Percentiles rank a stretch among this genome's conserved stretches.
Conservation (phyloP, 2,797 vertebrate species). For the Microctenopoma lineatum region DNA sequence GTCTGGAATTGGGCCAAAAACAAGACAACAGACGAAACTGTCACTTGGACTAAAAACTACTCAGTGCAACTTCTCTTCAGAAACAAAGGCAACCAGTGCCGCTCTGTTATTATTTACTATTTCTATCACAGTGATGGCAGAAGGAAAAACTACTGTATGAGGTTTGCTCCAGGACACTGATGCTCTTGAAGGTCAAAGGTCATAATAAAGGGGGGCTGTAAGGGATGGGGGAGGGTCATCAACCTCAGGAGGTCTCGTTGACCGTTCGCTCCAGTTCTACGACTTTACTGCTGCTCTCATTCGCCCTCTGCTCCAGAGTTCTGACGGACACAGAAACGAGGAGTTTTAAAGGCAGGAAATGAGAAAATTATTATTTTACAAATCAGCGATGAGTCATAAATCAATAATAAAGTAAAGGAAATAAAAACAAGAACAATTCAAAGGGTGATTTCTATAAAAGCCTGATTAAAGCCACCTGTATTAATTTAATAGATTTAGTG, state of each 20-base stretch:
- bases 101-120: conserved; percentile 11
- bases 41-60: conserved; percentile 48
- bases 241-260: conserved; percentile 92
- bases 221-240: conserved; percentile 16
- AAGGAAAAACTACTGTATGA: conserved; percentile 49
- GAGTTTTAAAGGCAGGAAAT: too few species aligned
- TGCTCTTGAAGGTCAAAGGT: conserved; percentile 57
- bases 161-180: conserved; percentile 73
- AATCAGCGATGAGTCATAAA: too few species aligned
- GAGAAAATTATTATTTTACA: too few species aligned
- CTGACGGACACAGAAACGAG: conserved; percentile 50
- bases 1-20: conserved; percentile 18
- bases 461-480: too few species aligned
- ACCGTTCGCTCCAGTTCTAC: conserved; percentile 92
- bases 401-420: too few species aligned
- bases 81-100: conserved; percentile 62
- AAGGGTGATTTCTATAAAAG: too few species aligned
- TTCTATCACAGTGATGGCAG: conserved; percentile 47
- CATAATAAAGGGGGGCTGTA: conserved; percentile 5
- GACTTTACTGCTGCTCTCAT: conserved; percentile 88
- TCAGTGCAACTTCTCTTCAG: conserved; percentile 78
- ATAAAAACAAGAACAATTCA: too few species aligned
- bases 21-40: conserved; percentile 21
- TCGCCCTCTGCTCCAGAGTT: conserved; percentile 84
- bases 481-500: too few species aligned